A percentile compares a stretch with the other conserved stretches of the same genome.
phyloP scores from a whole-genome alignment of 2,888 invertebrate genomes.

The Drosophila demipolita region DNA sequence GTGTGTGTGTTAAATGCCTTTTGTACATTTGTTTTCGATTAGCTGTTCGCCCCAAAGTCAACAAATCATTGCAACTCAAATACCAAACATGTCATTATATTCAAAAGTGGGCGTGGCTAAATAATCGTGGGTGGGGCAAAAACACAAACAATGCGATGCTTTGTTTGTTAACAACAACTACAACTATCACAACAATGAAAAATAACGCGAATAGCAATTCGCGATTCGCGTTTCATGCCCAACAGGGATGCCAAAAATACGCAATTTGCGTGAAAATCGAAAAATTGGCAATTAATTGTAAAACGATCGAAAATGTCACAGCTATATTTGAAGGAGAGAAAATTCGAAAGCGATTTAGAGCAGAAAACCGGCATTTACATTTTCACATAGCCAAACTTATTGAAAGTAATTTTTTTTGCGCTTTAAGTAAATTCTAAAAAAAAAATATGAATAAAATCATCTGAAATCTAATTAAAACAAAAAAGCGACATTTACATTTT shows the following conservation, averaged over 20 bases:
- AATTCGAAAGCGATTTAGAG: not conserved
- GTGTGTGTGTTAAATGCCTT: constrained; percentile 32
- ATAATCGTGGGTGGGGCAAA: not conserved
- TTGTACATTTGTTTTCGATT: constrained; percentile 77
- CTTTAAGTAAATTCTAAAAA: too few relatives aligned
- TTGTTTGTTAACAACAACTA: constrained; percentile 42
- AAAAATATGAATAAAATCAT: too few relatives aligned
- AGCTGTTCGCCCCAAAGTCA: constrained; percentile 74
- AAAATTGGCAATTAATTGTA: constrained; percentile 70
- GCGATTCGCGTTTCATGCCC: constrained; percentile 36
- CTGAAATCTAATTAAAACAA: too few relatives aligned
- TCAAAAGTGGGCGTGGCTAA: not conserved
- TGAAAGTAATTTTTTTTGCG: too few relatives aligned
- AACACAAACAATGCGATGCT: constrained; percentile 7
- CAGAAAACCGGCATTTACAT: too few relatives aligned
- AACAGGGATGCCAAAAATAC: constrained; percentile 56
- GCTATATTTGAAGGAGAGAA: not conserved
- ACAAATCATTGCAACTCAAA: constrained; percentile 75
- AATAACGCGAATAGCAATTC: constrained; percentile 10
- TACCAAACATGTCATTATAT: constrained; percentile 35
- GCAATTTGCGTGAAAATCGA: constrained; percentile 70
- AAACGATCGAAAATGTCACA: constrained; percentile 30
- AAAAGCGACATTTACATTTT: too few relatives aligned
- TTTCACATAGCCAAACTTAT: too few relatives aligned
- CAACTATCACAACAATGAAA: constrained; percentile 24